These are phyloP conservation scores for Recurvirostra avosetta DNA, from an alignment of 2,113 vertebrate species.

Conservation along the genomic window DNA sequence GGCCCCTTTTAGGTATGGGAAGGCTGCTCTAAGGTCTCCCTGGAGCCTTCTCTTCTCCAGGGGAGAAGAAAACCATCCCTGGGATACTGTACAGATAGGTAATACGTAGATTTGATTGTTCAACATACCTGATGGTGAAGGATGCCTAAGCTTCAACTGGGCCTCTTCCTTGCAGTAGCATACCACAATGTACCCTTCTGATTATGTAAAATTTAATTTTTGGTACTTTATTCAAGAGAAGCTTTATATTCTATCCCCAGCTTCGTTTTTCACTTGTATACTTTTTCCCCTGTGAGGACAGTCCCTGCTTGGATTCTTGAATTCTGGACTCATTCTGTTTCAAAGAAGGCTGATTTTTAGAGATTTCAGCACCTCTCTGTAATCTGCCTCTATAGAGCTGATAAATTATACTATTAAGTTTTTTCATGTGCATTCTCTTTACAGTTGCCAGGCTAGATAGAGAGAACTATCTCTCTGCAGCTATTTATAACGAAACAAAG, in stretches of 20 bases:
- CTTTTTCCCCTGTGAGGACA: not conserved
- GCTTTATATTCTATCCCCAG: not conserved
- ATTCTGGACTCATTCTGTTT: not conserved
- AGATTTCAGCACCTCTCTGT: not conserved
- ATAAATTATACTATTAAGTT: not conserved
- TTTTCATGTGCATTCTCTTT: not conserved
- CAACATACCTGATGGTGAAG: not conserved
- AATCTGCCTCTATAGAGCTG: not conserved
- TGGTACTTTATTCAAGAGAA: not conserved
- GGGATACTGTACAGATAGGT: not conserved
- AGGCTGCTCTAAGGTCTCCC: not conserved
- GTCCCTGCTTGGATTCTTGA: not conserved
- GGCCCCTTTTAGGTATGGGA: not conserved
- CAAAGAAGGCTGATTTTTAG: not conserved
- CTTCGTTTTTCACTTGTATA: not conserved
- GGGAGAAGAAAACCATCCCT: not conserved
- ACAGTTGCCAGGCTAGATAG: not conserved
- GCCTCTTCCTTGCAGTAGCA: not conserved
- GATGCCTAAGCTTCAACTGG: not conserved
- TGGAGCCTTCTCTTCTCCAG: not conserved
- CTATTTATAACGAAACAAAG: not conserved
- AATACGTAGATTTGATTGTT: not conserved
- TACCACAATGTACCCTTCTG: not conserved
- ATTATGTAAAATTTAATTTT: not conserved
- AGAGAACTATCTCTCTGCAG: not conserved